phyloP scores from a whole-genome alignment of 2,797 vertebrate species.

The Crocidura indochinensis region DNA sequence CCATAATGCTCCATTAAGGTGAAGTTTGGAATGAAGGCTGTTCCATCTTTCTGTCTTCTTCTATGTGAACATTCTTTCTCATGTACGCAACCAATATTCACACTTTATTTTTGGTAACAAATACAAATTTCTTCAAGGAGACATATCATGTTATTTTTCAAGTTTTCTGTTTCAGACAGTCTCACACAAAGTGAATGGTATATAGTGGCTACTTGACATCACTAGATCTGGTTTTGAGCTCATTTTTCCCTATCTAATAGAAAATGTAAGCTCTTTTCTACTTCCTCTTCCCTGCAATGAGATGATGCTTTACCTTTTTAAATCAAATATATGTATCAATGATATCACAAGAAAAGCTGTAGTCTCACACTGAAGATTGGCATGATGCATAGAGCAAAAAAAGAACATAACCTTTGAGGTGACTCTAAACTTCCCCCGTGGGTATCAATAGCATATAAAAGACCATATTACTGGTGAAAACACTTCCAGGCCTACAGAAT shows the following conservation, averaged over 20 bases:
- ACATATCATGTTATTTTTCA: neutral
- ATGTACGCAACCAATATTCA: neutral
- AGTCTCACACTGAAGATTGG: neutral
- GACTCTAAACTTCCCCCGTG: neutral
- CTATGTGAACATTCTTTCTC: neutral
- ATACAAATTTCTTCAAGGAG: neutral
- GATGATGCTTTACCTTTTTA: slow-evolving; percentile 23
- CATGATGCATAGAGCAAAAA: neutral
- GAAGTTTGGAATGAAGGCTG: slow-evolving; percentile 2
- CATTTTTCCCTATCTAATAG: neutral
- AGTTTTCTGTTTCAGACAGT: neutral
- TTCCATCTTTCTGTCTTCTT: neutral
- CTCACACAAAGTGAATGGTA: neutral
- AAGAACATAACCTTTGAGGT: neutral
- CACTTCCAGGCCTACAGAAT: neutral
- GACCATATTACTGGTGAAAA: neutral
- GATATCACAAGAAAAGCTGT: neutral
- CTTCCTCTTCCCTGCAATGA: neutral
- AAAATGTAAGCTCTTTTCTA: neutral
- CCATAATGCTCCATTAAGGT: neutral
- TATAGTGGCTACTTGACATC: neutral
- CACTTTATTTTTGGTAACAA: slow-evolving; percentile 3
- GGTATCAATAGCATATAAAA: neutral
- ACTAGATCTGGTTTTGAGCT: neutral
- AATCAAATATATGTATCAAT: neutral